Percentiles rank a stretch among this genome's conserved stretches.
These are phyloP conservation scores for Pristis pectinata DNA, from an alignment of 2,797 vertebrate genomes.

Conservation along the genomic window DNA sequence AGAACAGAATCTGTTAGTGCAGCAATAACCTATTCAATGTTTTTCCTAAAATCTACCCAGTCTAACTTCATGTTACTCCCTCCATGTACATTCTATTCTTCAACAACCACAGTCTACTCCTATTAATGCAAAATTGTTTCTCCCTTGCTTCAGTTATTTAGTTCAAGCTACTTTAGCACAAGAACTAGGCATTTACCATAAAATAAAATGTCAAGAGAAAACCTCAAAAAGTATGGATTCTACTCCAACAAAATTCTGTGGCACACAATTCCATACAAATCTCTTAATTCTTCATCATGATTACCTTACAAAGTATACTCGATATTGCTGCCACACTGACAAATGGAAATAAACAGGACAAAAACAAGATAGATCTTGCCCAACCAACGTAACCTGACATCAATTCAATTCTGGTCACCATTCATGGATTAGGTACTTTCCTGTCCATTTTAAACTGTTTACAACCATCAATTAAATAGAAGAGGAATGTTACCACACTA, in stretches of 20 bases:
- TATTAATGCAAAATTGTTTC: neutral
- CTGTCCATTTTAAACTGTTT: neutral
- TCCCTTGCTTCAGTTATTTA: neutral
- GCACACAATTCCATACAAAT: neutral
- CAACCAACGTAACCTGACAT: neutral
- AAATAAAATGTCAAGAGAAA: neutral
- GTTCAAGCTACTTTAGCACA: neutral
- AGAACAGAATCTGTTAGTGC: neutral
- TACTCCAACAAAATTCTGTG: neutral
- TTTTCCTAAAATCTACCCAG: neutral
- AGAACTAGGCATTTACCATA: neutral
- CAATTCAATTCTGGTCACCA: neutral
- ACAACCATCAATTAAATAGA: no score
- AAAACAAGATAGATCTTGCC: neutral
- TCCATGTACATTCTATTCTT: neutral
- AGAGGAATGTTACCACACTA: neutral
- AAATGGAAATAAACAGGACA: neutral
- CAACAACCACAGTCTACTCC: neutral
- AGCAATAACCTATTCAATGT: neutral
- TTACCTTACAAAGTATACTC: no score
- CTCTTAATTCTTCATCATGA: neutral
- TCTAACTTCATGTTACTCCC: neutral
- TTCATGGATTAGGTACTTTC: neutral
- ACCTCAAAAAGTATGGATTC: neutral
- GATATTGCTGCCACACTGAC: no score